These are phyloP conservation scores for Malthinus flaveolus DNA, from an alignment of 2,888 invertebrate species.

Conservation along the genomic window DNA sequence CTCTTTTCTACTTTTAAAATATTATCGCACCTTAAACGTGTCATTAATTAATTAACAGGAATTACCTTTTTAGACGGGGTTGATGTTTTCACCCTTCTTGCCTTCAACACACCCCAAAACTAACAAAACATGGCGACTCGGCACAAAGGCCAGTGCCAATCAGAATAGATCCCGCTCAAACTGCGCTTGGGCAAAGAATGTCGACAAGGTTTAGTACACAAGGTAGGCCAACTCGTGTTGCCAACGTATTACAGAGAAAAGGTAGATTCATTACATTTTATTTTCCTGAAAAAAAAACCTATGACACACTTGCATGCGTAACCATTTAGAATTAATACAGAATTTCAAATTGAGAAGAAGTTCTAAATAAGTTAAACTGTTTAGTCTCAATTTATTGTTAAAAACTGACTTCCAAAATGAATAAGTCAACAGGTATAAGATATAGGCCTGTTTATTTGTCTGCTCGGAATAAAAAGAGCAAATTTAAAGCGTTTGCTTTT, in stretches of 20 bases:
- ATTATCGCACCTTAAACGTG: constrained; percentile 10
- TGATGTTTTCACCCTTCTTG: constrained; percentile 48
- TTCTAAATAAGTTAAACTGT: not conserved
- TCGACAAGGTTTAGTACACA: constrained; percentile 5
- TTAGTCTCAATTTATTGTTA: too few species aligned
- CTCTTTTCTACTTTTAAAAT: constrained; percentile 5
- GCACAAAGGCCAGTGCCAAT: constrained; percentile 51
- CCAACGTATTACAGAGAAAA: not conserved
- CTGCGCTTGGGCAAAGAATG: constrained; percentile 28
- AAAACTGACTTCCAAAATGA: too few species aligned
- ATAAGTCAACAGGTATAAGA: not conserved
- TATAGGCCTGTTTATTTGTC: not conserved
- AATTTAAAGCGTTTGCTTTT: too few species aligned
- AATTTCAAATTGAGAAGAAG: not conserved
- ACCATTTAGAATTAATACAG: not conserved
- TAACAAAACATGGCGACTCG: constrained; percentile 77
- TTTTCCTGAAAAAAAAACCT: too few species aligned
- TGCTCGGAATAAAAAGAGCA: too few species aligned
- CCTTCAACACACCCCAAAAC: constrained; percentile 65
- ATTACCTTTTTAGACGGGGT: constrained; percentile 49
- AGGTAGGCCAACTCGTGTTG: not conserved
- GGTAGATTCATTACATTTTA: not conserved
- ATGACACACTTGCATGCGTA: too few species aligned
- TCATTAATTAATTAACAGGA: constrained; percentile 29
- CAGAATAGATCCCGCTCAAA: constrained; percentile 47